Evolutionary conservation across 2,113 vertebrate genomes (phyloP), one percentile per base, ranked within the genome.

Genomic region (Phyllopteryx taeniolatus): DNA sequence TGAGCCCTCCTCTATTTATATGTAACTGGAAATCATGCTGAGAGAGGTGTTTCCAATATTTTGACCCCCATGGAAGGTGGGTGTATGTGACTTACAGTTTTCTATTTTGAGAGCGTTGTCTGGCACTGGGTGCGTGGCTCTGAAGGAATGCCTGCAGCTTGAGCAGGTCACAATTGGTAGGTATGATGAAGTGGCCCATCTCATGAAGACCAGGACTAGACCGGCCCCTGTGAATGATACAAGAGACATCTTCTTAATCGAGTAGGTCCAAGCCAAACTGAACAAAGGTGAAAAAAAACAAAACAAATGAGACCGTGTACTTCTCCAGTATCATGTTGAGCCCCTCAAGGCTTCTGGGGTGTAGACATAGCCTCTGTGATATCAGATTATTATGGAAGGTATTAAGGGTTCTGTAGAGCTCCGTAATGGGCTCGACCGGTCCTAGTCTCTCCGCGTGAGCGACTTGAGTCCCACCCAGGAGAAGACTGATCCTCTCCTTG

Each of bases 391-490:
- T 93, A 77, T 94, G 93, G 84, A 99, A 98, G 46, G 83, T 74
- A 43, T 88, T 88, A 10, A 99, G 93, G 51, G 88, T 90, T 67
- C 88, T 79, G 35, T 95, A 98, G 87, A 97, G 94, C 49, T 98
- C 96, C 0, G 95, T 90, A 0, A 98, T 88, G 8, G 93, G 93
- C 84, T 95, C 74, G 2, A 92, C 82, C 1, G 95, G 93, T 62
- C 95, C 94, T 43, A 96, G 77, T 12, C 93, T 91, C 79, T 98
- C 97, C 1, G 94, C 42, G 13, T 95, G 93, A 56, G 94, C 84
- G 19, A 99, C 93, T 68, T 94, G 93, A 7, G 95, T 91, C 20
- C 96, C 96, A 8, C 98, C 97, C 22, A 99, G 87, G 39, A 97
- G 94, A 1, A 92, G 87, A 85, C 96, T 94, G 90, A 98, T 94